Base-by-base conservation (phyloP, 2,888 invertebrate species). In the Andrena haemorrhoa region DNA sequence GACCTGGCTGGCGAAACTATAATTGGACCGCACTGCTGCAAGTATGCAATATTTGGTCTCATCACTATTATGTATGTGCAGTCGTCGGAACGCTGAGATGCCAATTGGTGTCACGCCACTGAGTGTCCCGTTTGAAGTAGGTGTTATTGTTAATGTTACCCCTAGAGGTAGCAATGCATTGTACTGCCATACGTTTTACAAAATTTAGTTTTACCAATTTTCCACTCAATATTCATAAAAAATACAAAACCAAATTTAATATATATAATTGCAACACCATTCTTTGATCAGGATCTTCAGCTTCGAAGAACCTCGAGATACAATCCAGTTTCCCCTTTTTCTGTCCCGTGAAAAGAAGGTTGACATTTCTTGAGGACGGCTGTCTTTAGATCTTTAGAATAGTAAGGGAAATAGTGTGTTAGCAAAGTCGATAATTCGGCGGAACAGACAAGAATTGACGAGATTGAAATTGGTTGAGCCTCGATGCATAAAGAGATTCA, bases 331-430 rank as follows among this genome's bases (percentile, higher is more conserved):
- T 60, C 58, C 35, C 51, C 23, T 60, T 58, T 51, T 29, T 63
- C 29, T 47, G 41, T 68, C 58, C 20, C 56, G 33, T 31, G 77
- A 53, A 64, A 79, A 77, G 72, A 86, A 77, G 66, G 56, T 69
- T 53, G 41, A 81, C 58, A 26, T 79, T 81, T 80, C 33, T 56
- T 60, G 47, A 82, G 86, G 86, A 86, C 86, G 86, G 86, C 75
- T 77, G 71, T 61, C 56, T 86, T 82, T 79, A 88, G 86, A 86
- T 61, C 56, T 86, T 79, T 79, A 88, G 83, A 86, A 79, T 86
- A 82, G 66, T 82, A 20, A 79, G 86, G 70, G 75, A 56, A 82
- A 69, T 66, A 72, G 74, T 65, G 49, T 53, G 58, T 73, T 56
- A 81, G 82, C 60, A 64, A 58, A 72, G 29, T 64, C 16, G 63